Evolutionary conservation across 2,113 vertebrate genomes (phyloP).

Genomic region (Otis tarda): DNA sequence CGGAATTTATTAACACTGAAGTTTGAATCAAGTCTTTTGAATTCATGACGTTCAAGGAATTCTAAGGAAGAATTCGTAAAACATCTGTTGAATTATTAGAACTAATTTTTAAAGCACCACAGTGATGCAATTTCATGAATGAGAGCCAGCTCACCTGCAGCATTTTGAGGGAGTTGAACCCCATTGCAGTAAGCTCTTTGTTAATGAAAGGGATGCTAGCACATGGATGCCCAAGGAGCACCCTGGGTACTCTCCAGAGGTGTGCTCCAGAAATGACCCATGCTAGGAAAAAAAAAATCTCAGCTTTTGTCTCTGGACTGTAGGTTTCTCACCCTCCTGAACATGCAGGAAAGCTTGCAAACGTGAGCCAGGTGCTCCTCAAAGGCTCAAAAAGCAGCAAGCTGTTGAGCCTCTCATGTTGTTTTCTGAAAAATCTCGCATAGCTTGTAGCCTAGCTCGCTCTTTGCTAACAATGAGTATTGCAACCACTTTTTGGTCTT

Average conservation of each 20-base stretch:
- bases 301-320: not conserved
- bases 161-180: not conserved
- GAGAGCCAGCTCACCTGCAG: not conserved
- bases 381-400: not conserved
- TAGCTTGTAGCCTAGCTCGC: not conserved
- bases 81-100: not conserved
- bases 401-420: not conserved
- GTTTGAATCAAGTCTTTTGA: not conserved
- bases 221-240: accelerated
- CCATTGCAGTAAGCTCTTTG: not conserved
- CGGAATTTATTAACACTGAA: not conserved
- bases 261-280: not conserved
- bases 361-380: not conserved
- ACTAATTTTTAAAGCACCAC: not conserved
- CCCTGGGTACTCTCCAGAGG: too few relatives aligned
- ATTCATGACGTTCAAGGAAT: not conserved
- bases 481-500: not conserved
- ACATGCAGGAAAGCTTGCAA: not conserved
- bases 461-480: not conserved
- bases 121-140: not conserved
- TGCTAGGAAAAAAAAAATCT: not conserved
- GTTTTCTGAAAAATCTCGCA: not conserved
- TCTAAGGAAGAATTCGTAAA: not conserved
- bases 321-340: not conserved
- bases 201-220: not conserved